Percentiles rank a stretch among this genome's conserved stretches.
Evolutionary conservation across 2,888 invertebrate genomes (phyloP).

Genomic region (Dyspetes luteomarginatus): DNA sequence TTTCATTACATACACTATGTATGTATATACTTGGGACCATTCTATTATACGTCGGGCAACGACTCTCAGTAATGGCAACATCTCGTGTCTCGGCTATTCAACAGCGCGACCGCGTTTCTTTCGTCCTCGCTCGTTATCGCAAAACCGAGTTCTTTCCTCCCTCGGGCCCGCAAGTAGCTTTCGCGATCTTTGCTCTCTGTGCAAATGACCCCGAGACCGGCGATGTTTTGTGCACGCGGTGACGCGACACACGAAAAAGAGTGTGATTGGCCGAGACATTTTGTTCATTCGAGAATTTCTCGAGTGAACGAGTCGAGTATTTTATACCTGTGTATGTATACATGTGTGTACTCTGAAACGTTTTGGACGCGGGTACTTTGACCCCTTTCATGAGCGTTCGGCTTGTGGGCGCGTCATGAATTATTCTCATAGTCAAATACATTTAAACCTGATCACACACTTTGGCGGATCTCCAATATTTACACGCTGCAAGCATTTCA

Average conservation of each 20-base stretch:
- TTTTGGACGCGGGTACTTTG: slow-evolving; percentile 53
- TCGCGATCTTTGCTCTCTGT: slow-evolving; percentile 62
- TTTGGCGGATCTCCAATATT: slow-evolving; percentile 12
- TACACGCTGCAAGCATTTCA: neutral
- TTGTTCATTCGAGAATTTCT: slow-evolving; percentile 16
- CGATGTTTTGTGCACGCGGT: slow-evolving; percentile 31
- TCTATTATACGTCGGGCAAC: slow-evolving; percentile 18
- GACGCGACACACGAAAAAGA: slow-evolving; percentile 37
- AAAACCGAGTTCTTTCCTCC: slow-evolving; percentile 26
- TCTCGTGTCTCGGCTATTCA: slow-evolving; percentile 47
- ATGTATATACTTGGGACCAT: neutral
- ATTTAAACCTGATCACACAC: neutral
- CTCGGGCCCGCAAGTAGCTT: slow-evolving; percentile 56
- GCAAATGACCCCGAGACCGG: slow-evolving; percentile 32
- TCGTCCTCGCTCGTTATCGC: slow-evolving; percentile 55
- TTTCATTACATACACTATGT: slow-evolving; percentile 19
- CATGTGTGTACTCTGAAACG: too few relatives aligned
- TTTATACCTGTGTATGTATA: too few relatives aligned
- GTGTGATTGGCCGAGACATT: slow-evolving; percentile 56
- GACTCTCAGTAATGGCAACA: slow-evolving; percentile 41
- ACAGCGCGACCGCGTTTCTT: slow-evolving; percentile 15
- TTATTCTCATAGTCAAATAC: neutral
- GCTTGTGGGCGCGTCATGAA: slow-evolving; percentile 9
- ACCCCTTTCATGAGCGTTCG: slow-evolving; percentile 49
- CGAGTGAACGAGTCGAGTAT: too few relatives aligned